Base-by-base conservation (phyloP, 2,888 invertebrate genomes). In the Agrenia bidenticulata region DNA sequence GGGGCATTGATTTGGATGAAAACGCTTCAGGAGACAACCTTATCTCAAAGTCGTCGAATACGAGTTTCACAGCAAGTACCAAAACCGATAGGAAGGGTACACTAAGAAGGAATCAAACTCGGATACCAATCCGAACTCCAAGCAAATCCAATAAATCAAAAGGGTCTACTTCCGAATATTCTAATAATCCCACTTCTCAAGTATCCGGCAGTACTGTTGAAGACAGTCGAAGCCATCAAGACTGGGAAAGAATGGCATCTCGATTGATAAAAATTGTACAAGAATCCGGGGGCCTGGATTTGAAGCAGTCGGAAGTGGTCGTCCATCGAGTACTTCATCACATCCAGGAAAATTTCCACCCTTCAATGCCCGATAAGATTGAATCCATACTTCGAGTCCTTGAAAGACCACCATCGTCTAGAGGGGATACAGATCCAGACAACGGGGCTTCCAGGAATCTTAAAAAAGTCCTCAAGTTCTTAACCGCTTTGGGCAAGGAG, bases 271-370 rank as follows among this genome's bases (percentile, higher is more conserved):
- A 51, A 17, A 65, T 65, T 7, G 63, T 68, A 2, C 59, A 62
- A 51, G 65, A 65, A 19, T 27, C 55, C 0, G 51, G 55, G n/a
- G 67, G 64, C 1, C 27, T 68, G 39, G 39, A 54, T 51, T 15
- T 60, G 9, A 49, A 39, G 21, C 39, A 27, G 17, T 68, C 68
- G 1, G 63, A 68, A 26, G 42, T 51, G 24, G 26, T 68, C 1
- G 45, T 68, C 15, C 15, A 60, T 5, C 51, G 63, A 17, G 60
- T 68, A 1, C 58, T 62, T n/a, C 60, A 64, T 21, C 42, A 32
- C n/a, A 65, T 68, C 4, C 58, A 62, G 15, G 19, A 62, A 17
- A 26, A 64, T 37, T 26, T 23, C 57, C 13, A 54, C 19, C 9
- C 59, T 42, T 5, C 42, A 27, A 17, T 37, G 37, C n/a, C 17